Percentiles rank a stretch among this genome's conserved stretches.
phyloP scores from a whole-genome alignment of 2,797 vertebrate genomes.

The Oryzias dopingdopingensis region DNA sequence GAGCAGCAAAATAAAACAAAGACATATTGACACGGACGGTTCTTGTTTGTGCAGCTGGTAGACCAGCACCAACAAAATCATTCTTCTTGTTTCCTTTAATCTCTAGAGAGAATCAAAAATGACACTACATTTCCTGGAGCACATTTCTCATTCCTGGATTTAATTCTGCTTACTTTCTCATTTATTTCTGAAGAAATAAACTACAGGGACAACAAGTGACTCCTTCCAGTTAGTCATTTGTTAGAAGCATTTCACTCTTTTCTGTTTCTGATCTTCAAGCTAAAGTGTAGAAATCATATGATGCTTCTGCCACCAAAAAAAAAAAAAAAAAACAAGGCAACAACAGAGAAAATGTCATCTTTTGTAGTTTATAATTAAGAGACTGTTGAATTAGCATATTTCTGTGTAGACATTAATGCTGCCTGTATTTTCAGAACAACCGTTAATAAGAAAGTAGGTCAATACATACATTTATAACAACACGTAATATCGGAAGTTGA shows the following conservation, averaged over 20 bases:
- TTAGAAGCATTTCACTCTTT: background rate
- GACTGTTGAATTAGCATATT: conserved; percentile 1
- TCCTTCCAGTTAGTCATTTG: background rate
- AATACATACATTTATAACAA: conserved; percentile 7
- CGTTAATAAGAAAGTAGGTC: conserved; percentile 15
- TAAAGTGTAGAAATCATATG: no score
- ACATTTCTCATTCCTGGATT: no score
- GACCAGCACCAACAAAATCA: conserved; percentile 7
- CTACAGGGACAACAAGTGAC: background rate
- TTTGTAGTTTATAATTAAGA: background rate
- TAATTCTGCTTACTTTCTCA: no score
- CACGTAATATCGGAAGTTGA: conserved; percentile 2
- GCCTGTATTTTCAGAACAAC: conserved; percentile 11
- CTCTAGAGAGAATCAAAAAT: conserved; percentile 5
- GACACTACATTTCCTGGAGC: background rate
- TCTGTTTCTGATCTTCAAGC: no score
- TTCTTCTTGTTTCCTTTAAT: conserved; percentile 11
- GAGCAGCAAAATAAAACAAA: conserved; percentile 38
- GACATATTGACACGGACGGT: conserved; percentile 23
- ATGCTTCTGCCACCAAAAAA: no score
- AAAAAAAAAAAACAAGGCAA: background rate
- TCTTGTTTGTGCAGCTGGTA: conserved; percentile 7
- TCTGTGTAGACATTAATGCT: background rate
- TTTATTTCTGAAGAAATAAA: no score
- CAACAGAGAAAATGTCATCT: background rate